Base-by-base conservation (phyloP, 1,140 invertebrate species). In the Aphelenchoides avenae region DNA sequence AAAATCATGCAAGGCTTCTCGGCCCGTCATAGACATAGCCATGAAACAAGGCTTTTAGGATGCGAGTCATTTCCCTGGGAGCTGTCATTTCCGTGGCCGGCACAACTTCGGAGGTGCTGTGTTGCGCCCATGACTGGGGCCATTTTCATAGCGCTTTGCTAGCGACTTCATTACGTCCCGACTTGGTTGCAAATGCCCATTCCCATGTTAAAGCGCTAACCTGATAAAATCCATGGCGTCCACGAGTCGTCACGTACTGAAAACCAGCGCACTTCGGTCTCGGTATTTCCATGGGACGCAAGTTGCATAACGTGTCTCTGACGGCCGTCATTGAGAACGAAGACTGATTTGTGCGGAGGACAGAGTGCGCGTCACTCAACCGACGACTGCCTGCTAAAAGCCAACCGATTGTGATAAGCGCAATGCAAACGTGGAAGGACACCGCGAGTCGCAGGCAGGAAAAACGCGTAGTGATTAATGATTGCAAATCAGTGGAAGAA, bases 191-290 rank as follows among this genome's bases (percentile, higher is more conserved):
- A 64, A 34, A 5, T 20, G 39, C 33, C 42, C 31, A 59, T 15
- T 26, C 7, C 2, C 34, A 15, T n/a, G 5, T 7, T 22, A 24
- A 18, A 29, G 20, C 26, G 5, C 5, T 24, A 61, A 76, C 70
- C 67, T 71, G 53, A 48, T 76, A 73, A 27, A 73, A 76, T 40
- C 70, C 73, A 26, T 66, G 52, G 30, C 67, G 47, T 26, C 71
- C 71, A 20, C 61, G 39, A 26, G 72, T 75, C 4, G 61, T 48
- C 5, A 73, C 67, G 48, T 70, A 73, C 44, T 76, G 50, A 57
- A 73, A 62, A 30, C 70, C 70, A 15, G 50, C 36, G 33, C 67
- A 73, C 33, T 73, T 69, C 20, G 71, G 71, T 15, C 71, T 56
- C 31, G 71, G 71, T 46, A 73, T 73, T 49, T 75, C 70, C 1